Evolutionary conservation across 2,888 invertebrate genomes (phyloP).

Genomic region (Eucriotettix oculatus): DNA sequence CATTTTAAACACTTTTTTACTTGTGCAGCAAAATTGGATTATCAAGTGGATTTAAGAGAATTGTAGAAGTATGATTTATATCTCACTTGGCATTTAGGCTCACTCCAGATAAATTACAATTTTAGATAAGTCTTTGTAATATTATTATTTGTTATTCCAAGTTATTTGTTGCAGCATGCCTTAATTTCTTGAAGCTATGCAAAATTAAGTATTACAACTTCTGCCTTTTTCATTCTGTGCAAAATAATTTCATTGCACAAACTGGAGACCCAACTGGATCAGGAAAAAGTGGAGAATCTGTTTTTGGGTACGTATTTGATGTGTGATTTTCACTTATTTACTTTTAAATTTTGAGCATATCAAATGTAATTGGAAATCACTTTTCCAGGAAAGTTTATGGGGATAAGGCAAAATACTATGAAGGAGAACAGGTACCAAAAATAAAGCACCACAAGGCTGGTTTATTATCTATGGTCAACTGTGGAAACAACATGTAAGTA

Average conservation of each 20-base stretch:
- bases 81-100: not conserved
- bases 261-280: conserved; percentile 91
- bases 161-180: conserved; percentile 39
- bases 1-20: too few relatives aligned
- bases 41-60: not conserved
- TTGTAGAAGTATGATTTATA: not conserved
- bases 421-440: conserved; percentile 78
- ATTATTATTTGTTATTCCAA: not conserved
- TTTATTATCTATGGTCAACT: conserved; percentile 85
- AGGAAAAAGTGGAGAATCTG: conserved; percentile 80
- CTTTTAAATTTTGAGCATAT: too few relatives aligned
- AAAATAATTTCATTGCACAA: conserved; percentile 90
- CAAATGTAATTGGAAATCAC: not conserved
- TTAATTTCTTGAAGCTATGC: conserved; percentile 93
- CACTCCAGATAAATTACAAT: not conserved
- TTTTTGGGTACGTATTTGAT: conserved; percentile 43
- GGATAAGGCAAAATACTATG: conserved; percentile 71
- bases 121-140: not conserved
- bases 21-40: too few relatives aligned
- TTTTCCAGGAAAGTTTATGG: conserved; percentile 54
- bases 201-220: conserved; percentile 97
- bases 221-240: conserved; percentile 83
- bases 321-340: too few relatives aligned
- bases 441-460: conserved; percentile 80
- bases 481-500: conserved; percentile 62